Conservation (phyloP, 2,797 vertebrate genomes). For the Macroramphosus scolopax region DNA sequence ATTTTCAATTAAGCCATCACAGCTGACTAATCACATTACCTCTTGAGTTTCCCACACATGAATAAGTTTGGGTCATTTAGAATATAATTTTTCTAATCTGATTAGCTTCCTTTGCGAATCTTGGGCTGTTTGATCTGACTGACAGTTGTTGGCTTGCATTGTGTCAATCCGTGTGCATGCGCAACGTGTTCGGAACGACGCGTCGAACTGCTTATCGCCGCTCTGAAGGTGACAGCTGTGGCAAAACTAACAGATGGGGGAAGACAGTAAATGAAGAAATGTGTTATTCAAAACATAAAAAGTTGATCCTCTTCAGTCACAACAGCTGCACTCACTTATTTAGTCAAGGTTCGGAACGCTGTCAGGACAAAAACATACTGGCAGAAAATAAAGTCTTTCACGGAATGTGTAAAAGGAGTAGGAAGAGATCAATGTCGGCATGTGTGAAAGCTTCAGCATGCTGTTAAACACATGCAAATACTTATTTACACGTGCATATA, state of each 20-base stretch:
- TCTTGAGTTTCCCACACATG: too few relatives aligned
- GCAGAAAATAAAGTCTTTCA: neutral
- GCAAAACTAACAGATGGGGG: conserved; percentile 9
- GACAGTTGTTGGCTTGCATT: too few relatives aligned
- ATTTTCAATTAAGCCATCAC: too few relatives aligned
- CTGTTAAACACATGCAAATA: neutral
- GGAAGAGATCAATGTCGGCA: conserved; percentile 1
- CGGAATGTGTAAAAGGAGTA: conserved; percentile 1
- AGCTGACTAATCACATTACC: too few relatives aligned
- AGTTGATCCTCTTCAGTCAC: neutral
- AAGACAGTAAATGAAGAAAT: conserved; percentile 7
- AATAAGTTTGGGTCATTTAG: too few relatives aligned
- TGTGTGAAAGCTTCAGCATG: conserved; percentile 2
- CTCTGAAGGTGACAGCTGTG: conserved; percentile 5
- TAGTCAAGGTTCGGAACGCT: conserved; percentile 4
- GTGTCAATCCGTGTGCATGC: conserved; percentile 15
- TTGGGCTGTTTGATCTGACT: too few relatives aligned
- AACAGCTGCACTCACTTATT: conserved; percentile 4
- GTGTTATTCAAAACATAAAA: conserved; percentile 7
- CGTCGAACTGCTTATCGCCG: neutral
- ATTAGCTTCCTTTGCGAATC: too few relatives aligned
- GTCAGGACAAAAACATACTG: neutral
- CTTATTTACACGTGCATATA: neutral
- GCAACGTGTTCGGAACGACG: conserved; percentile 5
- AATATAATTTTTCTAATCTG: too few relatives aligned